Conservation (phyloP, 2,797 vertebrate species). For the Anabas testudineus region DNA sequence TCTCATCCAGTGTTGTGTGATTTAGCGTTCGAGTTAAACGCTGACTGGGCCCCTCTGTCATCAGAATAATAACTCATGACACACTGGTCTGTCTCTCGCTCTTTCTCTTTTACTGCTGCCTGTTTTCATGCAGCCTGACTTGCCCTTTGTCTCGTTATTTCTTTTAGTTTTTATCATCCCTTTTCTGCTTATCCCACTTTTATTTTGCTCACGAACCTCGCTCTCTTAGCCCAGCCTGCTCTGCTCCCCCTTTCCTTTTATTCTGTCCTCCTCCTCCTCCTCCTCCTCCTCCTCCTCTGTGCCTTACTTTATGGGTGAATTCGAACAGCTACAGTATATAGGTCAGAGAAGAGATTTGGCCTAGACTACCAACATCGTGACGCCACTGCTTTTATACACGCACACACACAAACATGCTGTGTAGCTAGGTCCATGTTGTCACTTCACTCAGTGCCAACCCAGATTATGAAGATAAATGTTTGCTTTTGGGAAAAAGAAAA, state of each 20-base stretch:
- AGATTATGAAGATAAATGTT: slow-evolving; percentile 80
- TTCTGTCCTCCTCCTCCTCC: slow-evolving; percentile 32
- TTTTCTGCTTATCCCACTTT: slow-evolving; percentile 37
- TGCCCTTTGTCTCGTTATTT: slow-evolving; percentile 42
- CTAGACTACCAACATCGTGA: slow-evolving; percentile 62
- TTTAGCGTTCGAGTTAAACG: slow-evolving; percentile 38
- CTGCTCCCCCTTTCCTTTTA: background rate
- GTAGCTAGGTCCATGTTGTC: slow-evolving; percentile 55
- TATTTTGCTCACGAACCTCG: slow-evolving; percentile 10
- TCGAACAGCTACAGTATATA: slow-evolving; percentile 69
- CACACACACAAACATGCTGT: slow-evolving; percentile 13
- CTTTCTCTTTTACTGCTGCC: slow-evolving; percentile 35
- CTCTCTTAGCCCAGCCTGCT: background rate
- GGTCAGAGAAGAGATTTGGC: slow-evolving; percentile 81
- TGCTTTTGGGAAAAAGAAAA: slow-evolving; percentile 68
- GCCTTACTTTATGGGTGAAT: slow-evolving; percentile 63
- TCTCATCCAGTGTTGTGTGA: slow-evolving; percentile 37
- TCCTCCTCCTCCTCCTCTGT: slow-evolving; percentile 41
- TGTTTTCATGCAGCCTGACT: slow-evolving; percentile 47
- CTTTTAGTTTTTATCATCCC: slow-evolving; percentile 42
- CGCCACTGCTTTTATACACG: slow-evolving; percentile 52
- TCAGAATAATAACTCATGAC: slow-evolving; percentile 64
- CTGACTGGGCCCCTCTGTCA: slow-evolving; percentile 55
- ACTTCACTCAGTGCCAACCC: slow-evolving; percentile 62
- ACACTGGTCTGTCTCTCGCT: slow-evolving; percentile 40